Evolutionary conservation across 2,888 invertebrate genomes (phyloP).

Genomic region (Drosophila sordidula): DNA sequence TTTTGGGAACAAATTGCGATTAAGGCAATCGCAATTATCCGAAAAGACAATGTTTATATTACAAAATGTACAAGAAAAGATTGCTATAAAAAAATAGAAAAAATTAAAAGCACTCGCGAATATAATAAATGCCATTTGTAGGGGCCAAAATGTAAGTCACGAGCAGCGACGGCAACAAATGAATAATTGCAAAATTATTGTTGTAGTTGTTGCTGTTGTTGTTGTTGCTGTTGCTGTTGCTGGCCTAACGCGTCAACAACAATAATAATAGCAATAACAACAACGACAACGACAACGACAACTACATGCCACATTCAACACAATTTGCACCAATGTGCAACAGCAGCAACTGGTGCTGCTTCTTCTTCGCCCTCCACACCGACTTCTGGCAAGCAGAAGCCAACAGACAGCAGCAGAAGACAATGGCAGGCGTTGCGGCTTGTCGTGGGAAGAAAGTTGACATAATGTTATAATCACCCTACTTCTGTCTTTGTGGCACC

Average conservation of each 20-base stretch:
- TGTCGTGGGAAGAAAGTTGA: slow-evolving; percentile 80
- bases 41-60: slow-evolving; percentile 64
- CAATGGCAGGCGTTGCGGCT: slow-evolving; percentile 47
- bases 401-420: slow-evolving; percentile 13
- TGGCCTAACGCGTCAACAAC: slow-evolving; percentile 57
- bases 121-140: slow-evolving; percentile 73
- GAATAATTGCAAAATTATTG: slow-evolving; percentile 74
- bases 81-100: slow-evolving; percentile 33
- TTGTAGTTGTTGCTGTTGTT: slow-evolving; percentile 10
- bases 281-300: slow-evolving; percentile 30
- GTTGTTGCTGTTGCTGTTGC: slow-evolving; percentile 42
- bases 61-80: slow-evolving; percentile 55
- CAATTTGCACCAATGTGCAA: slow-evolving; percentile 46
- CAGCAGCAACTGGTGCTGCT: slow-evolving; percentile 19
- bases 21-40: slow-evolving; percentile 65
- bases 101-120: slow-evolving; percentile 65
- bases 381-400: slow-evolving; percentile 17
- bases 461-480: slow-evolving; percentile 77
- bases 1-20: slow-evolving; percentile 68
- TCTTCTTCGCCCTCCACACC: slow-evolving; percentile 14
- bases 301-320: slow-evolving; percentile 49
- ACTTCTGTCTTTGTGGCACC: slow-evolving; percentile 46
- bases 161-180: slow-evolving; percentile 54
- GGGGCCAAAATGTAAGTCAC: slow-evolving; percentile 74
- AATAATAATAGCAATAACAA: slow-evolving; percentile 15